Base-by-base conservation (phyloP, 2,797 vertebrate genomes). In the Rachycentron canadum region DNA sequence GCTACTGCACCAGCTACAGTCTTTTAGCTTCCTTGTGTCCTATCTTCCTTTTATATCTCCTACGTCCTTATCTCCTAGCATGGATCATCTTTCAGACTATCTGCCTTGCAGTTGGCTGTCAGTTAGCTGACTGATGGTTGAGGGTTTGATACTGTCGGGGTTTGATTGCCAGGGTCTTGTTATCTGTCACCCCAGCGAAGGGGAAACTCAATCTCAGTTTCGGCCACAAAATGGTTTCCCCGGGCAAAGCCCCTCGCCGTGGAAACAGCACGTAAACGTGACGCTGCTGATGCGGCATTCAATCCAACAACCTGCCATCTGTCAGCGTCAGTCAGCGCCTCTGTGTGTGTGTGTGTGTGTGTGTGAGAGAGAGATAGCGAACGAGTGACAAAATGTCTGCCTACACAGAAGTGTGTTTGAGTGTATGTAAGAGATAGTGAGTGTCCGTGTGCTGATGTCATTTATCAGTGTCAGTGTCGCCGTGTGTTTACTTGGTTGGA, bases 131-230 rank as follows among this genome's bases (percentile, higher is more conserved):
- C 74, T 70, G 89, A 88, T 90, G 79, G 52, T 11, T 11, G 6
- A 26, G 49, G 6, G 64, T 74, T 78, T 81, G 80, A 89, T 81
- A 58, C 73, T 63, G 89, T 84, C 79, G 55, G 50, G 38, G 43
- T 80, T 77, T 89, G 89, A 93, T 85, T 84, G 82, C 76, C 61
- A 21, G 69, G 73, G 75, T 87, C 88, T 88, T 88, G 89, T 93
- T 87, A 88, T 88, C 86, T 85, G 87, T 92, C 89, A 89, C 36
- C 43, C 41, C 4, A n/a, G 70, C 8, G 45, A 77, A 43, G 53
- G 19, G 32, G 76, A 88, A 84, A 86, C 88, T 91, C 84, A 85
- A 90, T 90, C 91, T 89, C 86, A 43, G 78, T 72, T 76, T 79
- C 69, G 58, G 69, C 53, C 36, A 40, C 49, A 38, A 73, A 81